phyloP scores from a whole-genome alignment of 1,140 invertebrate genomes.

The Oscheius sp. region DNA sequence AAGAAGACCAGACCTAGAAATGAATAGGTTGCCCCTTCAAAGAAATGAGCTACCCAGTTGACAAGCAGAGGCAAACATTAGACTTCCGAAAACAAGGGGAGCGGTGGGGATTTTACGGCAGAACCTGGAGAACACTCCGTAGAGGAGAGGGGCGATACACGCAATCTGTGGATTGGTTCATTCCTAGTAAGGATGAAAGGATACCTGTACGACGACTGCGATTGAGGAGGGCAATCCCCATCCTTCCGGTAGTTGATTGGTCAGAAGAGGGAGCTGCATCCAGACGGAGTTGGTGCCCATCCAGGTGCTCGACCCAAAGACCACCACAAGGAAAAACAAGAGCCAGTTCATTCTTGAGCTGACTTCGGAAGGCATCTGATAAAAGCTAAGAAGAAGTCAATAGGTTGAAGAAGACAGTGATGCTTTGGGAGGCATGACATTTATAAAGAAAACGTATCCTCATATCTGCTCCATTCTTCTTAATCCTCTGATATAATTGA shows the following conservation, averaged over 20 bases:
- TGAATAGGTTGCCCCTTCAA: slow-evolving; percentile 69
- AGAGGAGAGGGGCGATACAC: slow-evolving; percentile 77
- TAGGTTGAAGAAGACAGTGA: no score
- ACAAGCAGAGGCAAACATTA: slow-evolving; percentile 59
- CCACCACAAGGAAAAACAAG: slow-evolving; percentile 68
- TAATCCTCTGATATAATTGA: no score
- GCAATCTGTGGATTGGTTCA: slow-evolving; percentile 70
- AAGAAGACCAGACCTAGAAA: slow-evolving; percentile 73
- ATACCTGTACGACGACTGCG: slow-evolving; percentile 63
- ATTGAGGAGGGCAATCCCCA: slow-evolving; percentile 81
- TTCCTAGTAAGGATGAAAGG: slow-evolving; percentile 70
- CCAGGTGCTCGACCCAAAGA: slow-evolving; percentile 85
- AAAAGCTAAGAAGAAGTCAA: no score
- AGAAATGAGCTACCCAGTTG: slow-evolving; percentile 70
- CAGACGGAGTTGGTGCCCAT: slow-evolving; percentile 83
- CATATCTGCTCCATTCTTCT: no score
- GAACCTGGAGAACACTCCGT: slow-evolving; percentile 65
- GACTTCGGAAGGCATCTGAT: no score
- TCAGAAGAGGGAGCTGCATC: slow-evolving; percentile 79
- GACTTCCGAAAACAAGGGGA: slow-evolving; percentile 42
- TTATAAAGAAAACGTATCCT: no score
- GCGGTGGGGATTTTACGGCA: slow-evolving; percentile 66
- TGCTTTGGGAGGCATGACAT: no score
- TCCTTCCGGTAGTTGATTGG: slow-evolving; percentile 74
- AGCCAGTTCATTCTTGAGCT: not conserved